phyloP scores from a whole-genome alignment of 2,888 invertebrate species.

The Sphaerophoria rueppellii region DNA sequence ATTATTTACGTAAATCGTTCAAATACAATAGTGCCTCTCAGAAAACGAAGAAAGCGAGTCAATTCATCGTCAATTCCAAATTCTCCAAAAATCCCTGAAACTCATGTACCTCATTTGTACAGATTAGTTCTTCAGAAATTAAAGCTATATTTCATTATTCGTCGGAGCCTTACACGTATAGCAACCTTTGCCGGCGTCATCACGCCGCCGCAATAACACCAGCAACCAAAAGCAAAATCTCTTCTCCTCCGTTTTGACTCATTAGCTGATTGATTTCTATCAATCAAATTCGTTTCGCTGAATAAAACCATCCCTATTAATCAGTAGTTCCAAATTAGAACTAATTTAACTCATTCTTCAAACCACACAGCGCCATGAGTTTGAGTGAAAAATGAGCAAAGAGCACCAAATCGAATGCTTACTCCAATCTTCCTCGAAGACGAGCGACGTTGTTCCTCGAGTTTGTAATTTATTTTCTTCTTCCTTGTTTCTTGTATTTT shows the following conservation, averaged over 20 bases:
- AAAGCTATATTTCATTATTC: slow-evolving; percentile 10
- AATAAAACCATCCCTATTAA: slow-evolving; percentile 29
- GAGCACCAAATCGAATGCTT: slow-evolving; percentile 35
- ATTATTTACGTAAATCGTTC: too few species aligned
- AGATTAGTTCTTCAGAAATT: slow-evolving; percentile 4
- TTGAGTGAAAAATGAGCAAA: slow-evolving; percentile 32
- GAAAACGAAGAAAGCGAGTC: background rate
- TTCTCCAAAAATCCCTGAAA: background rate
- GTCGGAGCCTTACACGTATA: background rate
- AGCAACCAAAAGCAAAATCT: background rate
- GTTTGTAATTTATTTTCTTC: slow-evolving; percentile 65
- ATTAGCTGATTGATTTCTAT: slow-evolving; percentile 43
- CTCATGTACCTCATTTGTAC: background rate
- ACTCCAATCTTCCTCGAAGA: slow-evolving; percentile 9
- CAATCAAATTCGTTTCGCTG: slow-evolving; percentile 39
- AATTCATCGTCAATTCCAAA: background rate
- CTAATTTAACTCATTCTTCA: slow-evolving; percentile 41
- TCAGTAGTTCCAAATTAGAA: slow-evolving; percentile 47
- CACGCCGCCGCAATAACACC: too few species aligned
- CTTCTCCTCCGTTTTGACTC: slow-evolving; percentile 2
- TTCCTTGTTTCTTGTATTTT: slow-evolving; percentile 8
- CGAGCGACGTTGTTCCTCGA: slow-evolving; percentile 1
- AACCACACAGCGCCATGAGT: slow-evolving; percentile 1
- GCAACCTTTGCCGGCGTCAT: too few species aligned
- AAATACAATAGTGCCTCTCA: too few species aligned